phyloP scores from a whole-genome alignment of 1,140 invertebrate species.

The Lutraria rhynchaena region DNA sequence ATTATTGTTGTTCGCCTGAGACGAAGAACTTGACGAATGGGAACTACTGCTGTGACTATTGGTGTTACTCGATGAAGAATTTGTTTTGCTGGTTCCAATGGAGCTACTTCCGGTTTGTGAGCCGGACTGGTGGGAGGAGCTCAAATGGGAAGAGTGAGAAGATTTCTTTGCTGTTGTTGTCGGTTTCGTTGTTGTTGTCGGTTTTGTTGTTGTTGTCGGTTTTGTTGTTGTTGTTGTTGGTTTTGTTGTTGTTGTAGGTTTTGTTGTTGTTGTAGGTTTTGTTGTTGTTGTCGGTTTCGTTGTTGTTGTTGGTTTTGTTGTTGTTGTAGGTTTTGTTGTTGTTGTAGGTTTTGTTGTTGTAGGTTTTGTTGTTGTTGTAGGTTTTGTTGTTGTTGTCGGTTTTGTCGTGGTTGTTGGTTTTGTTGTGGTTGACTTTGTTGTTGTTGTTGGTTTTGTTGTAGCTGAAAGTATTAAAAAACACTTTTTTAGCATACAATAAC shows the following conservation, averaged over 20 bases:
- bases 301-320: constrained; percentile 28
- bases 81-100: neutral
- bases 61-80: no score
- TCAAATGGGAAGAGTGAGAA: neutral
- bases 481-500: no score
- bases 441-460: constrained; percentile 25
- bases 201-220: neutral
- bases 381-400: constrained; percentile 15
- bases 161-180: neutral
- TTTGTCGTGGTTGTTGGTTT: neutral
- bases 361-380: constrained; percentile 20
- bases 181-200: neutral
- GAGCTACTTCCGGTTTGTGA: constrained; percentile 7
- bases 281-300: constrained; percentile 32
- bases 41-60: no score
- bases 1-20: no score
- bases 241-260: constrained; percentile 26
- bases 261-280: constrained; percentile 36
- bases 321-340: constrained; percentile 9
- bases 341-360: constrained; percentile 35
- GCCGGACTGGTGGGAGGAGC: constrained; percentile 34
- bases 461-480: neutral
- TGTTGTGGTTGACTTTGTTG: constrained; percentile 15
- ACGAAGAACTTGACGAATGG: no score
- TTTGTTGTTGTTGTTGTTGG: constrained; percentile 18